Conservation (phyloP, 2,888 invertebrate species). For the Eristalis tenax region DNA sequence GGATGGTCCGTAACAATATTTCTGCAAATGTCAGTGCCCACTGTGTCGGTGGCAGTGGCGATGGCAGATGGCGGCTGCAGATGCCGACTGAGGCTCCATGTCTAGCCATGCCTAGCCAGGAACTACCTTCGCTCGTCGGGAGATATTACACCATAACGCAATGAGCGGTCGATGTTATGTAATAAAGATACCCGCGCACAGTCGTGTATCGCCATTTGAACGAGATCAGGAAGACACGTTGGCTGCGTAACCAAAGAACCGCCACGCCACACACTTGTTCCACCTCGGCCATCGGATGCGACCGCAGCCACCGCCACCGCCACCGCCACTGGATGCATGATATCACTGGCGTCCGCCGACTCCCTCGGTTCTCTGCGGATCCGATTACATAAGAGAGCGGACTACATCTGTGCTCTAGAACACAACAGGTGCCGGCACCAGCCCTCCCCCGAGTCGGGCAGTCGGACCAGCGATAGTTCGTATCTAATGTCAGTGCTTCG, state of each 20-base stretch:
- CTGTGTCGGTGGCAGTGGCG: neutral
- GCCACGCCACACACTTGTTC: neutral
- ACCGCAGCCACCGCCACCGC: neutral
- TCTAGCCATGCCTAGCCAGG: slow-evolving; percentile 11
- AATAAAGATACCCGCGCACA: slow-evolving; percentile 47
- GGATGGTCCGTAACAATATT: neutral
- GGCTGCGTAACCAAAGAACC: slow-evolving; percentile 54
- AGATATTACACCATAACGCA: slow-evolving; percentile 44
- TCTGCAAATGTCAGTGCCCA: slow-evolving; percentile 12
- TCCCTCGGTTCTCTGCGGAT: slow-evolving; percentile 48
- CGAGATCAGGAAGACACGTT: slow-evolving; percentile 65
- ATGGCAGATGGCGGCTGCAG: too few species aligned
- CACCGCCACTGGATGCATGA: slow-evolving; percentile 13
- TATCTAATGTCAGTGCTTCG: slow-evolving; percentile 56
- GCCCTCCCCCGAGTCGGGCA: slow-evolving; percentile 6
- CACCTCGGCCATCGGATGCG: neutral
- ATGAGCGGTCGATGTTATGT: slow-evolving; percentile 52
- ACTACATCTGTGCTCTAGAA: slow-evolving; percentile 56
- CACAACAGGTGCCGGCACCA: slow-evolving; percentile 18
- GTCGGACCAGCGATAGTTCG: slow-evolving; percentile 39
- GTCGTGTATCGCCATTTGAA: slow-evolving; percentile 36
- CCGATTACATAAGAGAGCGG: slow-evolving; percentile 57
- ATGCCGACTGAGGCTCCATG: neutral
- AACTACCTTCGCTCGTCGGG: slow-evolving; percentile 18
- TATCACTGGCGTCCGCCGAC: neutral